Percentiles rank a stretch among this genome's conserved stretches.
Conservation (phyloP, 2,113 vertebrate genomes). For the Dinomys branickii region DNA sequence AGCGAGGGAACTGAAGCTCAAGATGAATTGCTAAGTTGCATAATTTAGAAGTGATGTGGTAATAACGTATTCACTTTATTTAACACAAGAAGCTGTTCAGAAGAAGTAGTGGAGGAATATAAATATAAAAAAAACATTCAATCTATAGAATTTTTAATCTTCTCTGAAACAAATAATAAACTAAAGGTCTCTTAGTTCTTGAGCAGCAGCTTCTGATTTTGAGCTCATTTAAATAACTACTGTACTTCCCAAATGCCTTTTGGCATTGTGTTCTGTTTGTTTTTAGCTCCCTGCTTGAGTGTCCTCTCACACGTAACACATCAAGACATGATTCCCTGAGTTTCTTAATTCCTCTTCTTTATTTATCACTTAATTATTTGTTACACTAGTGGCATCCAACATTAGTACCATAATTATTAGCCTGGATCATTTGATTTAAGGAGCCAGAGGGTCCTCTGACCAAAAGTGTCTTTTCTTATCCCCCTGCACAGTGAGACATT, state of each 20-base stretch:
- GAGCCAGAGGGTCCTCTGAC: not conserved
- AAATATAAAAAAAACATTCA: slow-evolving; percentile 19
- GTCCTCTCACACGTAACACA: not conserved
- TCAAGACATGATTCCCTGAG: not conserved
- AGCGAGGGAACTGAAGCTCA: not conserved
- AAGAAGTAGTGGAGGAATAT: slow-evolving; percentile 10
- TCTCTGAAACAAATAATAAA: slow-evolving; percentile 3
- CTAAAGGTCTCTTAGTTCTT: not conserved
- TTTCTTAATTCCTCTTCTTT: not conserved
- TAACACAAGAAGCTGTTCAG: not conserved
- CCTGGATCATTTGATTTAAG: slow-evolving; percentile 2
- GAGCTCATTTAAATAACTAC: not conserved
- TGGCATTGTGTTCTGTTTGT: not conserved
- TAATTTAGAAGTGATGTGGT: not conserved
- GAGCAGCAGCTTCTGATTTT: not conserved
- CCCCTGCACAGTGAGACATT: not conserved
- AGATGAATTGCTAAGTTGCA: not conserved
- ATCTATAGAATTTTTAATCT: slow-evolving; percentile 27
- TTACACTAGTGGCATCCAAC: not conserved
- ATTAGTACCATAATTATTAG: not conserved
- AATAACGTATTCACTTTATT: slow-evolving; percentile 34
- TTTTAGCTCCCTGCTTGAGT: slow-evolving; percentile 23
- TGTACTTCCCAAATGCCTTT: not conserved
- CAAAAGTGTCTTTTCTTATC: not conserved
- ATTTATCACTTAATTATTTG: slow-evolving; percentile 16